These are phyloP conservation scores for Peromyscus maniculatus DNA, from an alignment of 2,113 vertebrate species.

Conservation along the genomic window DNA sequence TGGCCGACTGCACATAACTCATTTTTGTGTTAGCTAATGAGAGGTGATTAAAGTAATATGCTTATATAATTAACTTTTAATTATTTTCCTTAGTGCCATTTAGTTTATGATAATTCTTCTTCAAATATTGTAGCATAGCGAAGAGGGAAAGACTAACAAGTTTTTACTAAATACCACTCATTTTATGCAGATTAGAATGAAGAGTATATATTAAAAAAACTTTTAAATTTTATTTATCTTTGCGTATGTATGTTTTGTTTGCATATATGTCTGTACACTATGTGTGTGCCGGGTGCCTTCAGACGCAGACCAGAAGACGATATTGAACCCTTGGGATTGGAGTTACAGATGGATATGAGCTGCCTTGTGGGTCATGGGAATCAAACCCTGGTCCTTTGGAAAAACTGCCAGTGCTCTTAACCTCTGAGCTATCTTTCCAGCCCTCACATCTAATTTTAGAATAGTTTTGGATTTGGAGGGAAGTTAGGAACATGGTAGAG, in stretches of 20 bases:
- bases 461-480: slow-evolving; percentile 46
- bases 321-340: background rate
- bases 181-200: slow-evolving; percentile 61
- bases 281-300: background rate
- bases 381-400: background rate
- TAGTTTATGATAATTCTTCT: slow-evolving; percentile 66
- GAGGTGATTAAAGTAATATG: slow-evolving; percentile 72
- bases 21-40: slow-evolving; percentile 68
- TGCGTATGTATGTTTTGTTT: background rate
- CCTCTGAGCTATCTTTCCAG: background rate
- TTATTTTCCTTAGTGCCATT: slow-evolving; percentile 65
- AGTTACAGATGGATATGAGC: background rate
- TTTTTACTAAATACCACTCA: slow-evolving; percentile 48
- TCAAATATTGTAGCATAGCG: slow-evolving; percentile 49
- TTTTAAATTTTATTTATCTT: background rate
- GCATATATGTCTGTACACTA: background rate
- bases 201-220: slow-evolving; percentile 33
- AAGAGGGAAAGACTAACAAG: slow-evolving; percentile 40
- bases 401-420: background rate
- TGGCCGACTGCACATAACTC: slow-evolving; percentile 35
- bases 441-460: background rate
- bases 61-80: slow-evolving; percentile 73
- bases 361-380: background rate
- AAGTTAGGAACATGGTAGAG: background rate
- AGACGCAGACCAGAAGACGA: background rate